Evolutionary conservation across 2,888 invertebrate species (phyloP), one percentile per base, ranked within the genome.

Genomic region (Coenonympha arcania): DNA sequence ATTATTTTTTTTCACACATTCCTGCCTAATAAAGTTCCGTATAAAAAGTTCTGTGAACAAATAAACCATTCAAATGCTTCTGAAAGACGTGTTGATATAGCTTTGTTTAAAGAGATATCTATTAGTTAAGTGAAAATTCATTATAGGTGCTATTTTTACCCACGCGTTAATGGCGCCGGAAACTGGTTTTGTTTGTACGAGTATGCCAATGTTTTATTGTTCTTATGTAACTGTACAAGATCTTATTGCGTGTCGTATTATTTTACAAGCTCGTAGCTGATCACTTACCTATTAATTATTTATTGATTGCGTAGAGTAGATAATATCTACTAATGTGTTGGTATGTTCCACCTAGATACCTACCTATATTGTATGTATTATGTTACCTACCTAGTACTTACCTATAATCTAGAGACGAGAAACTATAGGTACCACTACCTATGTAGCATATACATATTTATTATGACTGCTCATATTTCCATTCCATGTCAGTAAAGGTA

Each of bases 1-100:
- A 36, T 44, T 42, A n/a, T n/a, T 51, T 48, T 48, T 18, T 22
- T 48, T 44, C 24, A 26, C 34, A 28, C 41, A n/a, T 43, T n/a
- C n/a, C n/a, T n/a, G n/a, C n/a, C n/a, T n/a, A n/a, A 26, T n/a
- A n/a, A n/a, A n/a, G n/a, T n/a, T n/a, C n/a, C n/a, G n/a, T n/a
- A n/a, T n/a, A 42, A 40, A 45, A 36, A 36, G 16, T 20, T 28
- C 20, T 34, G 34, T 9, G 33, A 15, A 22, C 47, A 47, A 51
- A 47, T 51, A 30, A 37, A 41, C 40, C 36, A 28, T 30, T 37
- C 44, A 45, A 34, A 6, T 18, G 43, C 47, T 44, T 40, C 48
- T 24, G 34, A 9, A 34, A 13, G 13, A 20, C 37, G 19, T 47
- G 42, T 47, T 51, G 30, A 31, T 37, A 43, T 37, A 24, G 15